Evolutionary conservation across 2,888 invertebrate species (phyloP), one percentile per base, ranked within the genome.

Genomic region (Germaria angustata): DNA sequence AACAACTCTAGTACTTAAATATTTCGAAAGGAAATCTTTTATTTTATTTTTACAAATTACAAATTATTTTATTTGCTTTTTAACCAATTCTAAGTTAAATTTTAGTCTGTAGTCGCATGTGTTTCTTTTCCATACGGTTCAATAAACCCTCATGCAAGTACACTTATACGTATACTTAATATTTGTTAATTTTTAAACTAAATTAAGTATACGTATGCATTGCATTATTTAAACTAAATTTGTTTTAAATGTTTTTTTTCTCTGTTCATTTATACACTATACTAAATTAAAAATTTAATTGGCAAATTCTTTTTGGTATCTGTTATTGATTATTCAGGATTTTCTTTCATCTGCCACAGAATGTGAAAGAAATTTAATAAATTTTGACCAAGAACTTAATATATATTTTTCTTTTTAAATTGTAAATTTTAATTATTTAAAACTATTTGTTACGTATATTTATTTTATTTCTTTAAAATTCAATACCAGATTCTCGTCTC

Each of bases 281-380:
- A 22, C 44, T 11, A 32, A 69, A 55, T 55, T n/a, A 69, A 36
- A 46, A 34, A 22, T 36, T 46, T 24, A 36, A 59, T 55, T 69
- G 22, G 15, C 24, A 36, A 46, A n/a, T 39, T 20, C 9, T 28
- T 36, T 11, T 17, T 36, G 8, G 2, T 24, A 9, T 22, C 32
- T 57, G 3, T 11, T n/a, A 3, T 22, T 44, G 11, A 39, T 22
- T 3, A 41, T 41, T 22, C 11, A 57, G 24, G 11, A 17, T 51
- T 39, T 9, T 49, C 13, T 51, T 11, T 11, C 51, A 24, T 28
- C 13, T 39, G 17, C 28, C 46, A 28, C 24, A 68, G 13, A 28
- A 34, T 32, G 51, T n/a, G 2, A 68, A 15, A 44, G 41, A 28
- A 57, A 44, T 55, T 9, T n/a, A 20, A n/a, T 20, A 22, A 3